A percentile compares a stretch with the other conserved stretches of the same genome.
These are phyloP conservation scores for Drosophila micromelanica DNA, from an alignment of 1,140 invertebrate species.

Conservation along the genomic window DNA sequence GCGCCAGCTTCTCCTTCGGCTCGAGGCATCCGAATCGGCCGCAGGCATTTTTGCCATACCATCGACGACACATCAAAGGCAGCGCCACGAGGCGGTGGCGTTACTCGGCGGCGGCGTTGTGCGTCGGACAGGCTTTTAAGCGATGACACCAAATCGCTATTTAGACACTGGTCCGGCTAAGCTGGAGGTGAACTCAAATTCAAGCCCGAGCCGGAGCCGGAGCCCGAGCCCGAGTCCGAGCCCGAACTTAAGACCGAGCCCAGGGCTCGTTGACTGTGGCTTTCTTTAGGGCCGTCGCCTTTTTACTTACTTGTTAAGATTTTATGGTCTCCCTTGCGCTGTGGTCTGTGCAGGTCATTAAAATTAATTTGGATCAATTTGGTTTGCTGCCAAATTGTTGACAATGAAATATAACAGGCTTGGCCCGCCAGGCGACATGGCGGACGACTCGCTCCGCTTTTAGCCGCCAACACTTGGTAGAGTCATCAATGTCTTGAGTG, in stretches of 20 bases:
- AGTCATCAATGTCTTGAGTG: constrained; percentile 65
- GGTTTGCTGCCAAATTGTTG: constrained; percentile 84
- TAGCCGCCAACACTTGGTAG: constrained; percentile 43
- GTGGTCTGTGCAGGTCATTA: constrained; percentile 78
- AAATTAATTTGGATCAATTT: constrained; percentile 85
- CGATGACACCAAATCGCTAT: constrained; percentile 84
- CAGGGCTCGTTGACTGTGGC: not conserved
- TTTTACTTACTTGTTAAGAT: constrained; percentile 62
- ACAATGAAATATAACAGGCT: constrained; percentile 83
- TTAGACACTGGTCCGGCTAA: constrained; percentile 67
- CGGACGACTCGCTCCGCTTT: not conserved
- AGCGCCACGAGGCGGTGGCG: constrained; percentile 74
- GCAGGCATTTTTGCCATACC: constrained; percentile 71
- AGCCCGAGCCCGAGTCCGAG: no score
- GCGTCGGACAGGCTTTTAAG: constrained; percentile 83
- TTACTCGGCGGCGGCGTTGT: constrained; percentile 71
- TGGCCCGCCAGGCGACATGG: constrained; percentile 23
- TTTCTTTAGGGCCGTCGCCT: constrained; percentile 28
- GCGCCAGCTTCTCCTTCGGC: constrained; percentile 47
- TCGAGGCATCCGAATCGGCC: constrained; percentile 6
- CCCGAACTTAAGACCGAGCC: not conserved
- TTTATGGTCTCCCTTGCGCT: constrained; percentile 61
- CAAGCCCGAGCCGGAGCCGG: not conserved
- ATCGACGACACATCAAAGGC: constrained; percentile 69
- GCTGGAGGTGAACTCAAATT: not conserved